Evolutionary conservation across 1,140 invertebrate species (phyloP).

Genomic region (Sweltsa coloradensis): DNA sequence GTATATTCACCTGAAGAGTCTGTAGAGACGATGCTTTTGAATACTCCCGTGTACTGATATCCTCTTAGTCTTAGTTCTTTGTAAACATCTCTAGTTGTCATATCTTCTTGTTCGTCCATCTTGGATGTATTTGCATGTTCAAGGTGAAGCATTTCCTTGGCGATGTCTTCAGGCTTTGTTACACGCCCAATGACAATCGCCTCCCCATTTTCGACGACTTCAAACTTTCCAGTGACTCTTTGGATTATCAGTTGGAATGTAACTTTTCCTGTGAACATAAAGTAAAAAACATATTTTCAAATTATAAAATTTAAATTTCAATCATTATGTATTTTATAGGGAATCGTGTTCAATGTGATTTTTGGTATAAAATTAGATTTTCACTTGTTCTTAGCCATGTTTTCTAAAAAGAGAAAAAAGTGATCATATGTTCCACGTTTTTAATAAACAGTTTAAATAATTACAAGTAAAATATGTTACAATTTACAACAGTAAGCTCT

Average conservation of each 20-base stretch:
- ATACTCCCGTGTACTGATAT: conserved; percentile 77
- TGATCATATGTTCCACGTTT: no score
- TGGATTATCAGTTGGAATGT: conserved; percentile 72
- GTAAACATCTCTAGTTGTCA: conserved; percentile 65
- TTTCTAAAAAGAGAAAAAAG: no score
- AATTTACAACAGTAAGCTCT: no score
- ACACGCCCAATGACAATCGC: conserved; percentile 68
- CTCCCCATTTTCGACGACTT: conserved; percentile 65
- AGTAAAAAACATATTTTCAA: conserved; percentile 74
- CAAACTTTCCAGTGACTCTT: conserved; percentile 69
- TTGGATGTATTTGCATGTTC: conserved; percentile 25
- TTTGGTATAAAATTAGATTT: no score
- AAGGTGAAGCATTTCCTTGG: conserved; percentile 29
- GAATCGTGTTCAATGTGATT: no score
- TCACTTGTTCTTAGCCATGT: no score
- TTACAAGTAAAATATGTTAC: no score
- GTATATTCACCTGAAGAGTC: conserved; percentile 30
- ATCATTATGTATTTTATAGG: no score
- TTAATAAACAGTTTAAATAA: no score
- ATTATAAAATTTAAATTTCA: no score
- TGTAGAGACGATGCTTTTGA: conserved; percentile 47
- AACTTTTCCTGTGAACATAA: no score
- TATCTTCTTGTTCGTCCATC: conserved; percentile 21
- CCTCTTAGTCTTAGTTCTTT: conserved; percentile 83
- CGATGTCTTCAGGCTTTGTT: conserved; percentile 33